Base-by-base conservation (phyloP, 2,113 vertebrate genomes). In the Calyptommatus sinebrachiatus region DNA sequence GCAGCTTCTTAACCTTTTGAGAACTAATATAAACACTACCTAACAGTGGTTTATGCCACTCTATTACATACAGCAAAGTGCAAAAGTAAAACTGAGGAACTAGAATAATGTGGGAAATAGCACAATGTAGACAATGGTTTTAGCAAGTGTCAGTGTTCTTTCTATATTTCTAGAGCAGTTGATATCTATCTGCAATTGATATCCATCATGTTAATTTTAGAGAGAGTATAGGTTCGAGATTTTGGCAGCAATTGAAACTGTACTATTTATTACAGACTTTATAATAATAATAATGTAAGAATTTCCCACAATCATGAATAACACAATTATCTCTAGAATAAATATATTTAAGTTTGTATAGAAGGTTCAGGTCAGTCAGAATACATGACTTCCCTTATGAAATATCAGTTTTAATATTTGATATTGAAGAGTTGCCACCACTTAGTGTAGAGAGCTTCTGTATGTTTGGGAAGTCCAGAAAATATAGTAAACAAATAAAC, bases 1-100 rank as follows among this genome's bases (percentile, higher is more conserved):
- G 95, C 95, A 95, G 92, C 94, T 95, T 95, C 94, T 96, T 96
- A 96, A 96, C 94, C 94, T 95, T 96, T 95, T 92, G 94, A 95
- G 92, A 94, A 92, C 91, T 93, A 94, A 94, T 73, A 71, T 95
- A 95, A 95, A 95, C 94, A 95, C 88, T 91, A 87, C 92, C 92
- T 94, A 92, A 91, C 88, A 85, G 87, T 95, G 89, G 90, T 91
- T 96, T 94, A 91, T 78, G 85, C 91, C 88, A 86, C 84, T 92
- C 84, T 85, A 84, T 79, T 87, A 79, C 77, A 83, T 66, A 85
- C 87, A 91, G 85, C 85, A 85, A 91, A 94, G 91, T 93, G 92
- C 92, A 94, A 90, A 93, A 93, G 92, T 92, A 95, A 79, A 86
- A 90, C 86, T 87, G 89, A 89, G 84, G 82, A 89, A 85, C 83